These are phyloP conservation scores for Mimachlamys varia DNA, from an alignment of 2,888 invertebrate genomes.

Conservation along the genomic window DNA sequence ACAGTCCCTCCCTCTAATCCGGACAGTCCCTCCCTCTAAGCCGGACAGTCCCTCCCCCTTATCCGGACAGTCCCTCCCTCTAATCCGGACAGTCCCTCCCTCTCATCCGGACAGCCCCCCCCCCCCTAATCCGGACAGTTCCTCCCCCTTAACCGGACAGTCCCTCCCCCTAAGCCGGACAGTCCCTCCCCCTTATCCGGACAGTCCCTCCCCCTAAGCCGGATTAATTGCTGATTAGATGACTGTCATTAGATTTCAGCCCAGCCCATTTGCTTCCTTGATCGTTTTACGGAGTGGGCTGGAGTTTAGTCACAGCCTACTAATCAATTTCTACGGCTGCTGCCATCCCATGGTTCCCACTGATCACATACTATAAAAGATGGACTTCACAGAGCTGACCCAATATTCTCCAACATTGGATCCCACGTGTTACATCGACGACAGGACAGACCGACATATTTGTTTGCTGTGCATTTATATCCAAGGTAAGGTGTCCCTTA, in stretches of 20 bases:
- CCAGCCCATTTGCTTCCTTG: not conserved
- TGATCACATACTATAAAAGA: not conserved
- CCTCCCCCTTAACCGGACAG: too few relatives aligned
- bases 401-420: not conserved
- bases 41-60: not conserved
- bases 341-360: not conserved
- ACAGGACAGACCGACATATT: not conserved
- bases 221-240: not conserved
- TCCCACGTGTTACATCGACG: not conserved
- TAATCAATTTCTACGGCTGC: not conserved
- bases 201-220: not conserved
- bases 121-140: not conserved
- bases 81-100: not conserved
- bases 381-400: not conserved
- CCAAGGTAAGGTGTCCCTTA: not conserved
- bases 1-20: not conserved
- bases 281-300: not conserved
- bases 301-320: not conserved
- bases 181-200: too few relatives aligned
- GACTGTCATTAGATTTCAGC: not conserved
- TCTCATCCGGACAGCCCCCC: not conserved
- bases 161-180: too few relatives aligned
- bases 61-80: not conserved
- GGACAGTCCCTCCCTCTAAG: conserved; percentile 10
- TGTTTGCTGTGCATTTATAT: not conserved